These are phyloP conservation scores for Drosophila colorata DNA, from an alignment of 2,888 invertebrate genomes.

Conservation along the genomic window DNA sequence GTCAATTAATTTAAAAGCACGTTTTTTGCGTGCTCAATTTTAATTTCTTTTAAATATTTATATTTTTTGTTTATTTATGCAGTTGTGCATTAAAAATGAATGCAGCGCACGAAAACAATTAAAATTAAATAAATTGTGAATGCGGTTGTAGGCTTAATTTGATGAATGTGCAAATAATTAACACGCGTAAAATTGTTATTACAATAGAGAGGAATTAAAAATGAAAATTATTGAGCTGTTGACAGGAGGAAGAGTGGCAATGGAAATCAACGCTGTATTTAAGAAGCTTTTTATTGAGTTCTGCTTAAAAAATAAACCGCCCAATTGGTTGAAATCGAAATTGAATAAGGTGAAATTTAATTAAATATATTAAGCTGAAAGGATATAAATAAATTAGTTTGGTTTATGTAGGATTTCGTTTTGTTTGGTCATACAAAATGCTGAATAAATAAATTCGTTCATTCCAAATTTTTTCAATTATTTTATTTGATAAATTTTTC, in stretches of 20 bases:
- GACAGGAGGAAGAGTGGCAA: not conserved
- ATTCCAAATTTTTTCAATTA: not conserved
- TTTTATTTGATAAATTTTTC: not conserved
- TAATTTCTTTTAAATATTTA: conserved; percentile 12
- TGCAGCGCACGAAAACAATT: conserved; percentile 51
- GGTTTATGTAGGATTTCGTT: conserved; percentile 6
- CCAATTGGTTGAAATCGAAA: not conserved
- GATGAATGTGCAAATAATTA: conserved; percentile 59
- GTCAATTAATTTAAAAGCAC: conserved; percentile 26
- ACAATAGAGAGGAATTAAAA: conserved; percentile 23
- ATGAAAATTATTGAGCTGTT: conserved; percentile 1
- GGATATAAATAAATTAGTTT: conserved; percentile 23
- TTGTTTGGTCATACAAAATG: conserved; percentile 2
- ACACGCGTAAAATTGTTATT: conserved; percentile 39
- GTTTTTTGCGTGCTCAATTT: conserved; percentile 4
- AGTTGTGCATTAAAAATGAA: conserved; percentile 35
- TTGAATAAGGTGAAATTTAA: conserved; percentile 16
- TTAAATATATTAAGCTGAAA: conserved; percentile 28
- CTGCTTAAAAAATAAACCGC: not conserved
- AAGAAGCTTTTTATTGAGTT: conserved; percentile 13
- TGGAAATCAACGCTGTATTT: not conserved
- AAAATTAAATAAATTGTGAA: conserved; percentile 56
- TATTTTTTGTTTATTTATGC: conserved; percentile 12
- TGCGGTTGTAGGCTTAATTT: conserved; percentile 43
- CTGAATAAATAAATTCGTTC: not conserved